Percentiles rank a stretch among this genome's conserved stretches.
These are phyloP conservation scores for Panzeria rudis DNA, from an alignment of 2,888 invertebrate genomes.

Conservation along the genomic window DNA sequence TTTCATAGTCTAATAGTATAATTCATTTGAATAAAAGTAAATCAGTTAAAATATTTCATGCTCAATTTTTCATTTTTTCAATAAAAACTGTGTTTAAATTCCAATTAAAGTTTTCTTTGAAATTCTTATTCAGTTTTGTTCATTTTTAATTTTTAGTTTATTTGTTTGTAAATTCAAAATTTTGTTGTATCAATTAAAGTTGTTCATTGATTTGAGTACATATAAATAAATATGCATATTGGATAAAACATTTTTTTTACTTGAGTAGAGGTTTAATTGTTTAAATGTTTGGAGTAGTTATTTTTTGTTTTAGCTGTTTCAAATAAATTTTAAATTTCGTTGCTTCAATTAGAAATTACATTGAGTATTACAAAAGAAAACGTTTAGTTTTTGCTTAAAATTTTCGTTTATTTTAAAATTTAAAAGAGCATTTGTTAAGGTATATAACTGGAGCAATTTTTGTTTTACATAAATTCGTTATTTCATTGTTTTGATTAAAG, in stretches of 20 bases:
- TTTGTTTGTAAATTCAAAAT: neutral
- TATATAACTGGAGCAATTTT: neutral
- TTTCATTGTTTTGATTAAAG: slow-evolving; percentile 7
- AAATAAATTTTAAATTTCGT: neutral
- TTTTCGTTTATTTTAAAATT: neutral
- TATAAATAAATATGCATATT: neutral
- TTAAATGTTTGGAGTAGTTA: neutral
- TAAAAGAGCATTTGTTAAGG: neutral
- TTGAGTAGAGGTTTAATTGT: neutral
- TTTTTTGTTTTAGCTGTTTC: neutral
- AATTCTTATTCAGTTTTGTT: neutral
- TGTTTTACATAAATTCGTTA: no score
- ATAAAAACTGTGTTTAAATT: neutral
- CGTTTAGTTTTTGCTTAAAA: neutral
- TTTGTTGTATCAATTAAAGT: neutral
- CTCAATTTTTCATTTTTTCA: neutral
- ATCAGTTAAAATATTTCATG: no score
- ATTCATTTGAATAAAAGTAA: no score
- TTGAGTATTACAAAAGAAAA: neutral
- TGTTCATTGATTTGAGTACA: neutral
- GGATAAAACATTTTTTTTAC: neutral
- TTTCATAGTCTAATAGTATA: no score
- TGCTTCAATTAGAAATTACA: neutral
- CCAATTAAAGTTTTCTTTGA: neutral
- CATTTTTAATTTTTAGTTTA: neutral